A percentile compares a stretch with the other conserved stretches of the same genome.
These are phyloP conservation scores for Glyptemys insculpta DNA, from an alignment of 2,797 vertebrate genomes.

Conservation along the genomic window DNA sequence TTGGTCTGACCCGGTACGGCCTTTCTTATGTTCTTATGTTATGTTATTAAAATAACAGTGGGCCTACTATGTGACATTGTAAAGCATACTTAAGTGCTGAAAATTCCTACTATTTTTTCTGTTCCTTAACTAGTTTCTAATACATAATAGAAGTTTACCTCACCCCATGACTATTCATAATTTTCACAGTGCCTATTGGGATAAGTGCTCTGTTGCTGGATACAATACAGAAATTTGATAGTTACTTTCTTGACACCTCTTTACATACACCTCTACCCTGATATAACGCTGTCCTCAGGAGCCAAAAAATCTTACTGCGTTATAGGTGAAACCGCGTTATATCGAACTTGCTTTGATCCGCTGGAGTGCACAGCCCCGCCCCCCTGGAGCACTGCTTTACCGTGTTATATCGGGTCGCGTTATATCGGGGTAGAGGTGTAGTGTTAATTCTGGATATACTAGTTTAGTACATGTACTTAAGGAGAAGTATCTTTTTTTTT, in stretches of 20 bases:
- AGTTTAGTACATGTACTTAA: background rate
- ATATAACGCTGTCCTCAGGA: too few relatives aligned
- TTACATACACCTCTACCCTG: background rate
- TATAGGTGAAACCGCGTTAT: too few relatives aligned
- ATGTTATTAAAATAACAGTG: background rate
- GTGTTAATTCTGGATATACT: background rate
- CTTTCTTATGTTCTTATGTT: too few relatives aligned
- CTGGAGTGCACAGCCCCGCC: too few relatives aligned
- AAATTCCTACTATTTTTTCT: background rate
- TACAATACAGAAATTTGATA: background rate
- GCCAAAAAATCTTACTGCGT: too few relatives aligned
- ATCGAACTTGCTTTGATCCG: too few relatives aligned
- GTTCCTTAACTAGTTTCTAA: background rate
- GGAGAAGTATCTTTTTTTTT: conserved; percentile 9
- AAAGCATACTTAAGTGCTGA: fast-evolving
- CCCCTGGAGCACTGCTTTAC: too few relatives aligned
- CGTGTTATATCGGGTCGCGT: too few relatives aligned
- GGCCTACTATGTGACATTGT: background rate
- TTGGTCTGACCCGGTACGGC: too few relatives aligned
- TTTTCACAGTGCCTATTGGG: background rate
- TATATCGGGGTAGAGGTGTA: too few relatives aligned
- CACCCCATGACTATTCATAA: background rate
- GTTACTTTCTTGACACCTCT: fast-evolving
- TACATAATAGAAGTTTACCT: background rate
- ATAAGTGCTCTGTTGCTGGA: background rate